Evolutionary conservation across 2,113 vertebrate genomes (phyloP).

Genomic region (Ctenomys sociabilis): DNA sequence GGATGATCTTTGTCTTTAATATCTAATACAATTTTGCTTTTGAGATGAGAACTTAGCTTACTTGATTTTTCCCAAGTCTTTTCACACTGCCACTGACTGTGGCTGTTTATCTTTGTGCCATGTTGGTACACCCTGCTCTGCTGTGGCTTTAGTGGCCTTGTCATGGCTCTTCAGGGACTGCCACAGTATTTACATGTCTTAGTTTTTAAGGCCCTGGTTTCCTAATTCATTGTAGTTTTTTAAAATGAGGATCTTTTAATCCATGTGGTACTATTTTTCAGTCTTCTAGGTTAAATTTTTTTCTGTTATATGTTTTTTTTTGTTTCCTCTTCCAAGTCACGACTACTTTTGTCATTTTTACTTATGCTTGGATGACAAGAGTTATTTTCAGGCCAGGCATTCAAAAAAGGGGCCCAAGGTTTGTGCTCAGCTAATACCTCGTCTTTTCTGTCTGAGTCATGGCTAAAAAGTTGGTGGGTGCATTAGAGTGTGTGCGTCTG

Average conservation of each 20-base stretch:
- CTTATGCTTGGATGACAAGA: neutral
- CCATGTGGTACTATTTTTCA: neutral
- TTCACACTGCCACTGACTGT: neutral
- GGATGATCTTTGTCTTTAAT: neutral
- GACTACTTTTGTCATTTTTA: neutral
- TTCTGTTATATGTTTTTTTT: neutral
- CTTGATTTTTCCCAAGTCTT: neutral
- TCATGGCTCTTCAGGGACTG: neutral
- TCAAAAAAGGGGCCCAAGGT: neutral
- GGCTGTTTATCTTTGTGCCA: fast-evolving
- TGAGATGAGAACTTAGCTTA: neutral
- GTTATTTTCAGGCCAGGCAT: neutral
- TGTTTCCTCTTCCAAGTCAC: neutral
- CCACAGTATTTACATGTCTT: neutral
- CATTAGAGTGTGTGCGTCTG: too few species aligned
- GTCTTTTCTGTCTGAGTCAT: neutral
- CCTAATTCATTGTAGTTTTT: neutral
- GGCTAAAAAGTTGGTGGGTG: neutral
- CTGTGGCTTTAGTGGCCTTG: neutral
- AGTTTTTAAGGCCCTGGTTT: neutral
- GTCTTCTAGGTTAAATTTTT: neutral
- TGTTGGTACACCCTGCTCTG: neutral
- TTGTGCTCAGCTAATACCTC: fast-evolving
- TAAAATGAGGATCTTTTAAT: neutral
- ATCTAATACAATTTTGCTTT: neutral